Percentiles rank a stretch among this genome's conserved stretches.
Conservation (phyloP, 1,140 invertebrate species). For the Drosophila obscura region DNA sequence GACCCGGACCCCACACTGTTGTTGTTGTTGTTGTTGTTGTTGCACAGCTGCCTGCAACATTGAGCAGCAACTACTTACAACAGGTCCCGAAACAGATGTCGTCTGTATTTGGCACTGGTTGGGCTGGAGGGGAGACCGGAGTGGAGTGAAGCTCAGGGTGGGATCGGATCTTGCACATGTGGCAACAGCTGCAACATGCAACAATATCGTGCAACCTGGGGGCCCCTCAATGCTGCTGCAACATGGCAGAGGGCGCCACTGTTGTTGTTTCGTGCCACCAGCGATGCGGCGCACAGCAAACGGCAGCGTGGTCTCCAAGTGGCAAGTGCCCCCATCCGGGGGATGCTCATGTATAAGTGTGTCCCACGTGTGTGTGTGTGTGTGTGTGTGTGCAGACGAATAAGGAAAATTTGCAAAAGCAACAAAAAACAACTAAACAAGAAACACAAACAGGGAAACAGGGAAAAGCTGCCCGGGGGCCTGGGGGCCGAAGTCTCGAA, state of each 20-base stretch:
- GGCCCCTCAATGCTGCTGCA: constrained; percentile 54
- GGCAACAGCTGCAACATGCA: constrained; percentile 78
- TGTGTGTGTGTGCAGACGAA: not conserved
- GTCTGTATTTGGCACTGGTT: constrained; percentile 19
- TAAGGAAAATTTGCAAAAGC: constrained; percentile 69
- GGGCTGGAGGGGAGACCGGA: not conserved
- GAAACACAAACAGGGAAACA: constrained; percentile 23
- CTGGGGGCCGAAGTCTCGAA: no score
- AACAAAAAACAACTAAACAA: constrained; percentile 32
- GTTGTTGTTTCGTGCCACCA: constrained; percentile 83
- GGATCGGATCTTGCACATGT: constrained; percentile 52
- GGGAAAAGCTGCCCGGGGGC: no score
- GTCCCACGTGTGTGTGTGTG: no score
- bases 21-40: constrained; percentile 46
- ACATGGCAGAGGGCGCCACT: constrained; percentile 83
- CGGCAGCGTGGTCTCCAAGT: constrained; percentile 44
- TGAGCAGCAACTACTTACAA: constrained; percentile 36
- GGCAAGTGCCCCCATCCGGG: constrained; percentile 49
- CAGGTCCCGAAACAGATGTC: constrained; percentile 71
- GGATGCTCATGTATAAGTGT: constrained; percentile 24
- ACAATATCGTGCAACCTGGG: constrained; percentile 66
- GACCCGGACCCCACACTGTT: constrained; percentile 31
- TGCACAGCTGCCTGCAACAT: constrained; percentile 56
- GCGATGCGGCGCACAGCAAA: constrained; percentile 76
- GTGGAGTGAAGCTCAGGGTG: not conserved